A percentile compares a stretch with the other conserved stretches of the same genome.
phyloP scores from a whole-genome alignment of 2,797 vertebrate genomes.

The Danio aesculapii region DNA sequence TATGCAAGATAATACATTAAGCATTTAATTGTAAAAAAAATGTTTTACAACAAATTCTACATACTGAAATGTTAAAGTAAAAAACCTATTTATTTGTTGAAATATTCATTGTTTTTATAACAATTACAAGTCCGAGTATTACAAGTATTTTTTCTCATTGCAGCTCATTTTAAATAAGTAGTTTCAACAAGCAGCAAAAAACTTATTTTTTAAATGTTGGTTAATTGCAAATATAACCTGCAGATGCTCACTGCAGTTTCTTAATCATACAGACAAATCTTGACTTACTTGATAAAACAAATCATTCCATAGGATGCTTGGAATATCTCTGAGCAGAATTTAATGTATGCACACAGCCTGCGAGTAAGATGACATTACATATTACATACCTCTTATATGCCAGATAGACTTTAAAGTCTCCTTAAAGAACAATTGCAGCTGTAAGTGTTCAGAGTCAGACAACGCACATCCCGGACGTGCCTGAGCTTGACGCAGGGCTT shows the following conservation, averaged over 20 bases:
- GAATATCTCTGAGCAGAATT: slow-evolving; percentile 9
- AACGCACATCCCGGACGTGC: slow-evolving; percentile 46
- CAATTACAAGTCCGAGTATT: too few species aligned
- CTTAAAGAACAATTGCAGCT: slow-evolving; percentile 51
- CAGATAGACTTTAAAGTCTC: slow-evolving; percentile 5
- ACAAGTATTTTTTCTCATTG: too few species aligned
- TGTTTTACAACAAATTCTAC: too few species aligned
- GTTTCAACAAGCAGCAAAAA: too few species aligned
- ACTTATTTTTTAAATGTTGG: too few species aligned
- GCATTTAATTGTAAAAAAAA: too few species aligned
- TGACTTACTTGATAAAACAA: neutral
- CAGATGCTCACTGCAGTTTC: neutral
- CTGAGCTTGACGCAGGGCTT: slow-evolving; percentile 44
- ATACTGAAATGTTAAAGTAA: too few species aligned
- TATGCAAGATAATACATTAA: too few species aligned
- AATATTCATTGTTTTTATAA: too few species aligned
- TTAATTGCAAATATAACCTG: neutral
- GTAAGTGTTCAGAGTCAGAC: slow-evolving; percentile 46
- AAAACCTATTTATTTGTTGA: too few species aligned
- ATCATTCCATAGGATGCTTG: neutral
- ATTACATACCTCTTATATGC: slow-evolving; percentile 16
- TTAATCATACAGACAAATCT: neutral
- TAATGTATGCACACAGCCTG: slow-evolving; percentile 1
- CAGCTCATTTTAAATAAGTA: too few species aligned
- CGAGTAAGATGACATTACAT: slow-evolving; percentile 13